Percentiles rank a stretch among this genome's conserved stretches.
Conservation (phyloP, 2,113 vertebrate genomes). For the Heterochromis multidens region DNA sequence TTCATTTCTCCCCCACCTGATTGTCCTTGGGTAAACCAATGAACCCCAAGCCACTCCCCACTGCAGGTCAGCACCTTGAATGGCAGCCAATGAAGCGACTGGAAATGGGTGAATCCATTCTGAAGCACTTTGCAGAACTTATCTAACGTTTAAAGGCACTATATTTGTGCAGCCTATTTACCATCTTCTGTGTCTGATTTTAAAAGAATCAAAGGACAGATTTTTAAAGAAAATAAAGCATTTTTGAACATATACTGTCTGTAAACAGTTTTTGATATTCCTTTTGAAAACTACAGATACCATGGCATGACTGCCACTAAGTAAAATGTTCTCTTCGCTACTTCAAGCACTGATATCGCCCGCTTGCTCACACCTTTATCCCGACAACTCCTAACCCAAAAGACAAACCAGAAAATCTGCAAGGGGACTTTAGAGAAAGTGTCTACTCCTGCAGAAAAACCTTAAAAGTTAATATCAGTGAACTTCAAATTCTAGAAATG, state of each 20-base stretch:
- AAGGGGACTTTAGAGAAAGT: not conserved
- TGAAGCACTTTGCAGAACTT: not conserved
- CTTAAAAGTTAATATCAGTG: not conserved
- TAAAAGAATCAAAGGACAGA: not conserved
- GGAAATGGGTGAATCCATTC: not conserved
- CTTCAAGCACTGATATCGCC: not conserved
- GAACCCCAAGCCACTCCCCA: fast-evolving
- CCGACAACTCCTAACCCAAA: not conserved
- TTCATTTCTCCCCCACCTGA: fast-evolving
- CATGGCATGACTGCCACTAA: not conserved
- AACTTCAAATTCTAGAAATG: constrained; percentile 6
- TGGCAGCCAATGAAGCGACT: not conserved
- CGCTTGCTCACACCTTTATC: constrained; percentile 8
- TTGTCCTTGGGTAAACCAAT: not conserved
- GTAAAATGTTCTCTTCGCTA: not conserved
- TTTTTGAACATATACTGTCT: not conserved
- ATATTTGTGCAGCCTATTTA: not conserved
- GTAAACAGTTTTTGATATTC: not conserved
- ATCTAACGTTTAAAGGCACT: not conserved
- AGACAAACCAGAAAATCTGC: not conserved
- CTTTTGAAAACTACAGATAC: not conserved
- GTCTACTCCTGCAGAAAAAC: not conserved
- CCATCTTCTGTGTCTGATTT: fast-evolving
- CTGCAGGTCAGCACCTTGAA: not conserved
- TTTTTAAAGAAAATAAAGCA: not conserved